Base-by-base conservation (phyloP, 1,140 invertebrate genomes). In the Scylla paramamosain region DNA sequence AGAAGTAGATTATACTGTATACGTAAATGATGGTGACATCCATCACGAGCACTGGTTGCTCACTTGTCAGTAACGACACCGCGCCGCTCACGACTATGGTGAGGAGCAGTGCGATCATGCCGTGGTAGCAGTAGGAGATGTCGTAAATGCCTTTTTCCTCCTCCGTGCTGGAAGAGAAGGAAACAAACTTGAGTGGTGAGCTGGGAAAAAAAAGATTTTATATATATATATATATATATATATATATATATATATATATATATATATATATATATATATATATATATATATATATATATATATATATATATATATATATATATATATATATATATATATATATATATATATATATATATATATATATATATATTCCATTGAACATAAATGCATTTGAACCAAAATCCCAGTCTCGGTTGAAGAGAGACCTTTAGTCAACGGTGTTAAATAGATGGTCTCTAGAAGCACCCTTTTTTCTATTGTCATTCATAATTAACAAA, bases 121-220 rank as follows among this genome's bases (percentile, higher is more conserved):
- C 89, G 46, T 52, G 14, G 48, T 48, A 91, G 20, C 89, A 91
- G 32, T 91, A 91, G 20, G 89, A 91, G 45, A 91, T 91, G 46
- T 91, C 45, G 28, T 91, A 52, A 14, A 91, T 91, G 89, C 20
- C 48, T 29, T 91, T 52, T 20, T 39, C 45, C 12, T 91, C 39
- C 0, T n/a, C 14, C 0, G 20, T 28, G 10, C 39, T 4, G 39
- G 4, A 45, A 48, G 14, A 16, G 12, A 91, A 16, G 29, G 46
- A 91, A 28, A 46, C 16, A 91, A 48, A 25, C 31, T 39, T 39
- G 4, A 88, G 4, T n/a, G n/a, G n/a, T n/a, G n/a, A n/a, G n/a
- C n/a, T n/a, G n/a, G n/a, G n/a, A n/a, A n/a, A n/a, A n/a, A n/a
- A n/a, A n/a, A n/a, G n/a, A n/a, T n/a, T n/a, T n/a, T n/a, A 39